Percentiles rank a stretch among this genome's conserved stretches.
Conservation (phyloP, 2,797 vertebrate species). For the Pyrocephalus nanus region DNA sequence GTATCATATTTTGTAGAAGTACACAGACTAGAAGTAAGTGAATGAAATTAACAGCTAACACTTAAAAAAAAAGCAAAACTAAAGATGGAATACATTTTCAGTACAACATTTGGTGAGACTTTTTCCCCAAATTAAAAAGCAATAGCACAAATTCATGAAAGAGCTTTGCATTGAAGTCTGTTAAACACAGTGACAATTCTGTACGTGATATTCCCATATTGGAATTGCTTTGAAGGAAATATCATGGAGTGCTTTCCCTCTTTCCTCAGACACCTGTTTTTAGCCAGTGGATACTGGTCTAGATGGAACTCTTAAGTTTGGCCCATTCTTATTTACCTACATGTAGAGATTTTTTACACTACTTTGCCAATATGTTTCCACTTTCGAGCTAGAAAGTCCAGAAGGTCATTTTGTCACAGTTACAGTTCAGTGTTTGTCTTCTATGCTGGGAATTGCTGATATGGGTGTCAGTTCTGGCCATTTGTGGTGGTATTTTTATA, state of each 20-base stretch:
- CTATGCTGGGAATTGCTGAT: background rate
- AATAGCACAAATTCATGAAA: background rate
- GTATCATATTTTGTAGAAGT: background rate
- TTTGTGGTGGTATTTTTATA: background rate
- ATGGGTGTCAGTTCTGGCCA: background rate
- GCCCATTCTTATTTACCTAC: background rate
- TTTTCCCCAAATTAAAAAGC: background rate
- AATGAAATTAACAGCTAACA: background rate
- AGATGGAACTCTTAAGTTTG: background rate
- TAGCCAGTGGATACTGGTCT: background rate
- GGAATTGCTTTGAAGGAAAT: background rate
- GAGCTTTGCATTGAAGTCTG: background rate
- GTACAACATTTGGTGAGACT: background rate
- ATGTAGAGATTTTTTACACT: background rate
- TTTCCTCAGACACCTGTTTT: background rate
- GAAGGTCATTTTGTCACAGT: background rate
- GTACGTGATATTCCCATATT: accelerated
- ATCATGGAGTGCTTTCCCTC: accelerated
- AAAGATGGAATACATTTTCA: background rate
- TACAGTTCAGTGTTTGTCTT: background rate
- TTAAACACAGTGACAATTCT: background rate
- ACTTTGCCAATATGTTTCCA: background rate
- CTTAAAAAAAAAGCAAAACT: background rate
- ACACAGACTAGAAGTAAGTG: background rate
- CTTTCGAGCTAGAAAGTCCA: background rate